Percentiles rank a stretch among this genome's conserved stretches.
phyloP scores from a whole-genome alignment of 2,113 vertebrate genomes.

The Rynchops niger region DNA sequence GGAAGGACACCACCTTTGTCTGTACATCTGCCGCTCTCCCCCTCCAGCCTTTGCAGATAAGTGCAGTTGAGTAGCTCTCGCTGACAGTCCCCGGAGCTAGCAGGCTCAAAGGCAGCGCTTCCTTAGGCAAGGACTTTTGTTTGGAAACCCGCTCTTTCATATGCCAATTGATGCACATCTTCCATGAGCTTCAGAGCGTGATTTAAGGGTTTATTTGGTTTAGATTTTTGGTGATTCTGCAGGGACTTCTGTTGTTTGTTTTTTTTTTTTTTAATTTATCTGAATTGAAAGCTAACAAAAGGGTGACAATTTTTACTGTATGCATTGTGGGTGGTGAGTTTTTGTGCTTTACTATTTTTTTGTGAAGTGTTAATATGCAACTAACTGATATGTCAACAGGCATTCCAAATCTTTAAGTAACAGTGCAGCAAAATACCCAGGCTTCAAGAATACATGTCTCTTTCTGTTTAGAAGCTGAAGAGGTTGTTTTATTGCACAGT shows the following conservation, averaged over 20 bases:
- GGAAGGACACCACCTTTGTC: not conserved
- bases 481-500: not conserved
- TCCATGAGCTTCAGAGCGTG: not conserved
- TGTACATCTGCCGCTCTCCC: not conserved
- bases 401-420: not conserved
- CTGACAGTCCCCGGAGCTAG: not conserved
- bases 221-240: not conserved
- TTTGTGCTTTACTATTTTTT: not conserved
- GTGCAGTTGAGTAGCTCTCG: not conserved
- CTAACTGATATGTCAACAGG: not conserved
- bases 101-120: not conserved
- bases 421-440: not conserved
- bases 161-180: not conserved
- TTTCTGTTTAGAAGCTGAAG: constrained; percentile 2
- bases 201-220: not conserved
- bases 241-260: not conserved
- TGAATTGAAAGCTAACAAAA: not conserved
- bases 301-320: not conserved
- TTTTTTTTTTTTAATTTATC: not conserved
- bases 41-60: not conserved
- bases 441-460: not conserved
- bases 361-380: not conserved
- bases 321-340: not conserved
- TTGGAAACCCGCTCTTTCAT: not conserved
- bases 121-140: not conserved